Evolutionary conservation across 2,797 vertebrate genomes (phyloP).

Genomic region (Sarcoramphus papa): DNA sequence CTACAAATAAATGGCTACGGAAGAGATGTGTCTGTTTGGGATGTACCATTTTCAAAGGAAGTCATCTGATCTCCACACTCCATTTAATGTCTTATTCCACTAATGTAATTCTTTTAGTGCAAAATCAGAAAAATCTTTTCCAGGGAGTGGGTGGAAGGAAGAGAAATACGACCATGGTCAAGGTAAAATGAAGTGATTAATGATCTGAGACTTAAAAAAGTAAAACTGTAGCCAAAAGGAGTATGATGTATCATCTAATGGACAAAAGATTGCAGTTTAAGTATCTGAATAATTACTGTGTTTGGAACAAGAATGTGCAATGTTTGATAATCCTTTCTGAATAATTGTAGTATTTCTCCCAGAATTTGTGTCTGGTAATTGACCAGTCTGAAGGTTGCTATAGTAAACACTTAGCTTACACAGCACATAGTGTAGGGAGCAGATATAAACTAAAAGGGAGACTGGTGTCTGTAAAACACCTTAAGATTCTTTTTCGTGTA

Average conservation of each 20-base stretch:
- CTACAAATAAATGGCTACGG: background rate
- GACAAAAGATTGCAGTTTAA: slow-evolving; percentile 37
- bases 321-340: slow-evolving; percentile 35
- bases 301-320: slow-evolving; percentile 25
- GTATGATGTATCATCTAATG: background rate
- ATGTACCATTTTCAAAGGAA: background rate
- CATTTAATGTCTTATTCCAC: background rate
- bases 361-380: background rate
- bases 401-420: slow-evolving; percentile 3
- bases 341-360: slow-evolving; percentile 16
- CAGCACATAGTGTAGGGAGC: background rate
- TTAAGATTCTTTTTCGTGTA: background rate
- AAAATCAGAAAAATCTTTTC: background rate
- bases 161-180: background rate
- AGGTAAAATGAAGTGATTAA: background rate
- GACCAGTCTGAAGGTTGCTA: slow-evolving; percentile 38
- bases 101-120: background rate
- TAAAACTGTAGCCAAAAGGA: background rate
- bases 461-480: background rate
- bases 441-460: background rate
- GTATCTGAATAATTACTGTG: slow-evolving; percentile 44
- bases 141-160: background rate
- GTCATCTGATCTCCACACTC: background rate
- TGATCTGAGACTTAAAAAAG: background rate
- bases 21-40: background rate